A percentile compares a stretch with the other conserved stretches of the same genome.
Evolutionary conservation across 2,888 invertebrate genomes (phyloP).

Genomic region (Dysmachus trigonus): DNA sequence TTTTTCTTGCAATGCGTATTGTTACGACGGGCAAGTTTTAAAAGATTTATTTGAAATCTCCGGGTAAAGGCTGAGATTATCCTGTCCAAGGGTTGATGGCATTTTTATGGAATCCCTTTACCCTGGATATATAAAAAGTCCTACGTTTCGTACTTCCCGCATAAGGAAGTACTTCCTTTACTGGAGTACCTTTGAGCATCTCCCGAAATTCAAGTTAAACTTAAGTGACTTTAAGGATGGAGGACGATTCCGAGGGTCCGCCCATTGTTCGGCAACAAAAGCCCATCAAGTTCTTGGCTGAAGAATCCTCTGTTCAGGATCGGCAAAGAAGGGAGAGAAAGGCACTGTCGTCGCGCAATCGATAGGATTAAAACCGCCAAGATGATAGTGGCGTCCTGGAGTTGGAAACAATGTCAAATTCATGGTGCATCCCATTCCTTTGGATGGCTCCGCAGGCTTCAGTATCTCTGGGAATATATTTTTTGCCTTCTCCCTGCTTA

Average conservation of each 20-base stretch:
- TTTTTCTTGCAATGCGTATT: not conserved
- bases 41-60: no score
- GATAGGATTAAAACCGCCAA: not conserved
- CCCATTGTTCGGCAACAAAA: not conserved
- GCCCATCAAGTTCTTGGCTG: not conserved
- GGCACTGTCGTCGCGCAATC: not conserved
- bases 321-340: not conserved
- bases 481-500: not conserved
- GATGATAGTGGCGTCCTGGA: not conserved
- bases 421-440: not conserved
- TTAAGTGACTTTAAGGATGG: not conserved
- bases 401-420: conserved; percentile 13
- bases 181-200: not conserved
- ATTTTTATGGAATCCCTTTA: not conserved
- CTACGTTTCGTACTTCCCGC: not conserved
- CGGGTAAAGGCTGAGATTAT: not conserved
- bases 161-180: not conserved
- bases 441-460: not conserved
- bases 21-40: not conserved
- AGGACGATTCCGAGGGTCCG: not conserved
- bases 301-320: not conserved
- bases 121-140: not conserved
- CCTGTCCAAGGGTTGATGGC: not conserved
- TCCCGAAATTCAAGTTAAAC: not conserved
- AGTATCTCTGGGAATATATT: not conserved